These are phyloP conservation scores for Acrocera orbiculus DNA, from an alignment of 2,888 invertebrate species.

Conservation along the genomic window DNA sequence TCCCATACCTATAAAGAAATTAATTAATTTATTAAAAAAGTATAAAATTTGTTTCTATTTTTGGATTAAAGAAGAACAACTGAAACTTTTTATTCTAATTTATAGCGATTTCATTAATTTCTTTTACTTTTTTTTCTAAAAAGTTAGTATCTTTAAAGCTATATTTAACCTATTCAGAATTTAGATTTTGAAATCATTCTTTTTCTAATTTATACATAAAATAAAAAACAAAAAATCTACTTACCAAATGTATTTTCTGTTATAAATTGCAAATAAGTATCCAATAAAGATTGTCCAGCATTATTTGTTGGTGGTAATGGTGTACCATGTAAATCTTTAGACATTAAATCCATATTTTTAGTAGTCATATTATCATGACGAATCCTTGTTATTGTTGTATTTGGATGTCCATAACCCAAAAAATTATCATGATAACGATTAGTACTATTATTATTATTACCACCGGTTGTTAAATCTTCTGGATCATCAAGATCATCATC, in stretches of 20 bases:
- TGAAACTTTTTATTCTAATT: no score
- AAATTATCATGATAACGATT: conserved; percentile 27
- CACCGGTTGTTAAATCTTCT: conserved; percentile 58
- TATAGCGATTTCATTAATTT: no score
- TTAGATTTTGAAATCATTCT: no score
- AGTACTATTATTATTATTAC: conserved; percentile 20
- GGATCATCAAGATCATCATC: conserved; percentile 52
- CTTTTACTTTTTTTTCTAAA: no score
- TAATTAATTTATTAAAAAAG: background rate
- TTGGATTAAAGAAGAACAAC: background rate
- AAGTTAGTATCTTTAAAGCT: no score
- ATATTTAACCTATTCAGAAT: no score
- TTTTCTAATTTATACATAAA: no score
- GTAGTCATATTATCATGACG: conserved; percentile 45
- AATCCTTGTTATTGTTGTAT: conserved; percentile 46
- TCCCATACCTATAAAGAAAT: conserved; percentile 32
- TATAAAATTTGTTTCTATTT: background rate
- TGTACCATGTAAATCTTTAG: conserved; percentile 41
- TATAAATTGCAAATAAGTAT: conserved; percentile 76
- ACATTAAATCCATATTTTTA: conserved; percentile 43
- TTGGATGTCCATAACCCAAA: conserved; percentile 35
- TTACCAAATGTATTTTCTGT: conserved; percentile 62
- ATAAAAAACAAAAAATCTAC: no score
- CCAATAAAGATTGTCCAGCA: conserved; percentile 59
- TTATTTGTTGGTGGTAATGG: conserved; percentile 48